Evolutionary conservation across 1,140 invertebrate species (phyloP), one percentile per base, ranked within the genome.

Genomic region (Eurosta solidaginis): DNA sequence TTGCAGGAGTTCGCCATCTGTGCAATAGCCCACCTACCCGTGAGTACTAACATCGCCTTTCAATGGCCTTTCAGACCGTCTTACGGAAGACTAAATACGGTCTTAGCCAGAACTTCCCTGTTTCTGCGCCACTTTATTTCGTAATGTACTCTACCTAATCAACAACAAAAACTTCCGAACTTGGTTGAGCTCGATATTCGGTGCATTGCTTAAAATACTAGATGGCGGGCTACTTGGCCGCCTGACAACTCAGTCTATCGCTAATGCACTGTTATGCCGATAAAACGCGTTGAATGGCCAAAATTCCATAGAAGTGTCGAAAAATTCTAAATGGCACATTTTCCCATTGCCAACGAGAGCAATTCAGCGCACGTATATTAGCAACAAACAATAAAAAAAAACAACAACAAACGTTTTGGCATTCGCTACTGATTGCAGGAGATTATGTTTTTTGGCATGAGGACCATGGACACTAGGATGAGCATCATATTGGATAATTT

Each of bases 311-410:
- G 40, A 42, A 68, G 36, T 68, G 59, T 36, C 59, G 59, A 68
- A 68, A 68, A 68, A 68, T 68, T 68, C 36, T 40, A 68, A 68
- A 68, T 68, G 59, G 59, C 59, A 68, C 59, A 68, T 68, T 68
- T n/a, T 68, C 59, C 59, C 59, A 68, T 68, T 68, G 59, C 33
- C 59, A 68, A 68, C 36, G 59, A 68, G 59, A n/a, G n/a, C n/a
- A n/a, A n/a, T n/a, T n/a, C n/a, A n/a, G n/a, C 33, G 9, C 29
- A 20, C 33, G 54, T 12, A 5, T 7, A 36, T n/a, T 20, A 68
- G 22, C 17, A 40, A 68, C 33, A 68, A 68, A n/a, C n/a, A 14
- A 52, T 4, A 6, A 52, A 25, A n/a, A 68, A 42, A n/a, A 3
- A 47, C 33, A 68, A 36, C 17, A n/a, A 3, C 3, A 59, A 25